These are phyloP conservation scores for Chloroclysta siterata DNA, from an alignment of 2,888 invertebrate species.

Conservation along the genomic window DNA sequence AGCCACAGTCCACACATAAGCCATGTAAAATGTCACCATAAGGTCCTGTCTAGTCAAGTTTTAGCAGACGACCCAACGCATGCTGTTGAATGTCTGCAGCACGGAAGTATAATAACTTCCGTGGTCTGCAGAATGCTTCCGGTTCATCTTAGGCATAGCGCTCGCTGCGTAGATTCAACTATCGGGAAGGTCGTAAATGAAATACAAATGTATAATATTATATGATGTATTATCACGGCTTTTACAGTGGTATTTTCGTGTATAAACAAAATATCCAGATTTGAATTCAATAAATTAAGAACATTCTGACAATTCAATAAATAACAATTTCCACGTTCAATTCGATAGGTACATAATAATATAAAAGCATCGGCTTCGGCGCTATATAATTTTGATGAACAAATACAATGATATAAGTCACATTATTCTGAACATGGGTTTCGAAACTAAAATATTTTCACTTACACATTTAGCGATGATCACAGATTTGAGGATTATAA, in stretches of 20 bases:
- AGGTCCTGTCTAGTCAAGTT: no score
- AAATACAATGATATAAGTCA: conserved; percentile 53
- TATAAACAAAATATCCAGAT: conserved; percentile 83
- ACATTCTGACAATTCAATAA: conserved; percentile 80
- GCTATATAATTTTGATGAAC: conserved; percentile 71
- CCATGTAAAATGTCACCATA: no score
- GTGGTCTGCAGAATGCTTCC: no score
- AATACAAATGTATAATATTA: conserved; percentile 79
- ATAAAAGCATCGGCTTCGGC: conserved; percentile 68
- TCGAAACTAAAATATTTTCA: conserved; percentile 76
- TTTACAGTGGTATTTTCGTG: conserved; percentile 83
- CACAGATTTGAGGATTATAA: conserved; percentile 84
- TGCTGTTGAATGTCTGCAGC: no score
- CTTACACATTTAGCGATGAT: conserved; percentile 83
- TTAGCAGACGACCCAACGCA: no score
- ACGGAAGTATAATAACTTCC: no score
- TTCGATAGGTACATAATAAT: conserved; percentile 51
- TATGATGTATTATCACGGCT: conserved; percentile 84
- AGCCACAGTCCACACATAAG: no score
- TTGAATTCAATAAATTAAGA: conserved; percentile 82
- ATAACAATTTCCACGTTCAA: conserved; percentile 81
- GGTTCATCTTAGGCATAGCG: no score
- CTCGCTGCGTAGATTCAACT: no score
- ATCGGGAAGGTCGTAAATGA: conserved; percentile 54
- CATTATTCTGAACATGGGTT: conserved; percentile 65